phyloP scores from a whole-genome alignment of 2,113 vertebrate species.

The Podarcis raffonei region DNA sequence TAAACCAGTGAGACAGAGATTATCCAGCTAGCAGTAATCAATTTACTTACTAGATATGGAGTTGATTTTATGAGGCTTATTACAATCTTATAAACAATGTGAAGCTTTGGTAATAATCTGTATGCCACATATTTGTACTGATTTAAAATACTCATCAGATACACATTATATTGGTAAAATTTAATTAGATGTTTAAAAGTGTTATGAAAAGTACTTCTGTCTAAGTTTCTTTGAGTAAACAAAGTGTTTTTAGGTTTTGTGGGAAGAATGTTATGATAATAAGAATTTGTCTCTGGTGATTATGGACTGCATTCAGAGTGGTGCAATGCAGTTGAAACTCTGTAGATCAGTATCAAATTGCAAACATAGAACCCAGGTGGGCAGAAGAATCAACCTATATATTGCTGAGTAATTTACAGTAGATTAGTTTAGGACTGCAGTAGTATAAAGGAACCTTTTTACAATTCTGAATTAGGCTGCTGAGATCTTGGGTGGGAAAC shows the following conservation, averaged over 20 bases:
- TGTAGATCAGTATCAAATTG: not conserved
- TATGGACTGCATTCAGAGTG: constrained; percentile 30
- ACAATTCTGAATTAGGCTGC: too few relatives aligned
- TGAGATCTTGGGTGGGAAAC: too few relatives aligned
- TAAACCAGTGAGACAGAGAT: not conserved
- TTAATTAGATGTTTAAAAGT: not conserved
- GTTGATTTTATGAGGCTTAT: constrained; percentile 33
- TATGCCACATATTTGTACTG: constrained; percentile 18
- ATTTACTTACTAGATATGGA: constrained; percentile 43
- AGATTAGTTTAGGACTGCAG: too few relatives aligned
- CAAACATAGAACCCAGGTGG: not conserved
- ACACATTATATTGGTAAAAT: constrained; percentile 32
- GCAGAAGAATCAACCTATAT: too few relatives aligned
- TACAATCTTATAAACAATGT: constrained; percentile 28
- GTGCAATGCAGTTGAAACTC: constrained; percentile 14
- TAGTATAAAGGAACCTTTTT: too few relatives aligned
- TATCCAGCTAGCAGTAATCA: not conserved
- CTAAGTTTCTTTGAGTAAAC: constrained; percentile 26
- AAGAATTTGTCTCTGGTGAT: not conserved
- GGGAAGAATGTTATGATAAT: not conserved
- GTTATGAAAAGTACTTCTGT: constrained; percentile 41
- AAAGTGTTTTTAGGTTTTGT: not conserved
- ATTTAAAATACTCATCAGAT: constrained; percentile 44
- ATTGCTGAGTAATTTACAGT: too few relatives aligned
- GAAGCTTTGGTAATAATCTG: constrained; percentile 30